Evolutionary conservation across 1,140 invertebrate species (phyloP), one percentile per base, ranked within the genome.

Genomic region (Hypsibius dujardini): DNA sequence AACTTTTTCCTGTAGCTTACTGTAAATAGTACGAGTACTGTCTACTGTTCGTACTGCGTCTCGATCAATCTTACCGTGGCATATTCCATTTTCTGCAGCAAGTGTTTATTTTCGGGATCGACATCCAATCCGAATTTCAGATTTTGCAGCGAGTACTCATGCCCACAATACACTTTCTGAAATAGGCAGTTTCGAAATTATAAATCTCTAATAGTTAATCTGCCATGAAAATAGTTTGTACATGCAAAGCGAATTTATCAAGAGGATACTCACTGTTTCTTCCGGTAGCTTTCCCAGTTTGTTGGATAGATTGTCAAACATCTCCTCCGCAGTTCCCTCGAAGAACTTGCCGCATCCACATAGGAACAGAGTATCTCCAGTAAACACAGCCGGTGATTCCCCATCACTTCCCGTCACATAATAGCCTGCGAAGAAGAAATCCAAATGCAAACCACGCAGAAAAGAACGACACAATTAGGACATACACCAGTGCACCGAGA

Each of bases 131-230:
- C 92, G 83, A 91, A 99, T 75, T 87, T 87, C 59, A 98, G 82
- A 81, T 98, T 99, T 75, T 85, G 85, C 3, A 88, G 78, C 0
- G 93, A 90, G 77, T 98, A 98, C 79, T 98, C 95, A 80, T 99
- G 95, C 0, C 95, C 95, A 81, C 93, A 97, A 80, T 88, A 98
- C 0, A 98, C 91, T 80, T 87, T 85, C 87, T 88, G 76, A 28
- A 81, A 74, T 74, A 47, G 70, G 15, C 59, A 15, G 46, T 28
- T 28, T 28, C 28, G 28, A 28, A 28, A 28, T 28, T 28, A 28
- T 28, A 28, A 28, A 28, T 28, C 28, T 28, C 28, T 28, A 28
- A 28, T 28, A 28, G 28, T 28, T 28, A 28, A 28, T 28, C 28
- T 28, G 28, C 28, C 28, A 28, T 28, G 28, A 28, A 28, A 50